Evolutionary conservation across 2,113 vertebrate genomes (phyloP).

Genomic region (Zootoca vivipara): DNA sequence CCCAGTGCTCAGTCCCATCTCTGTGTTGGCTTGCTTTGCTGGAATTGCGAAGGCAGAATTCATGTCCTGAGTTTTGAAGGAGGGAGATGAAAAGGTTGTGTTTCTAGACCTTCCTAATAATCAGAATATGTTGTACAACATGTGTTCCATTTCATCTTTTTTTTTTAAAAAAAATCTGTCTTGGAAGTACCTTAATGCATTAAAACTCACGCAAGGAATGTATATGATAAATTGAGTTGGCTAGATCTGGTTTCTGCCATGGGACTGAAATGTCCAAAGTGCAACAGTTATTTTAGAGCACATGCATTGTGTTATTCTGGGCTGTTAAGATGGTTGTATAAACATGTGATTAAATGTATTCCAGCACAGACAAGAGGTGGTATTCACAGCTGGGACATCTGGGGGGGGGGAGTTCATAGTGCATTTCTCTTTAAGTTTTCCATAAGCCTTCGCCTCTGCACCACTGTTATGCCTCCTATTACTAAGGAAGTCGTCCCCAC

Average conservation of each 20-base stretch:
- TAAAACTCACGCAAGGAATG: not conserved
- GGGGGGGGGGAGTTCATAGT: not conserved
- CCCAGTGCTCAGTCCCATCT: not conserved
- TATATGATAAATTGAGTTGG: not conserved
- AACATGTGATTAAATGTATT: slow-evolving; percentile 24
- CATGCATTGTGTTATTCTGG: not conserved
- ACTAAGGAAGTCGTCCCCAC: slow-evolving; percentile 6
- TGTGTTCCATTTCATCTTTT: not conserved
- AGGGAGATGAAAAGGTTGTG: not conserved
- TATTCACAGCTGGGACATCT: slow-evolving; percentile 36
- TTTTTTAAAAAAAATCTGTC: not conserved
- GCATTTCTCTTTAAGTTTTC: not conserved
- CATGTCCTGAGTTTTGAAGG: not conserved
- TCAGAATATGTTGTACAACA: not conserved
- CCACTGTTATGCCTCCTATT: not conserved
- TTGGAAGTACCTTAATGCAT: not conserved
- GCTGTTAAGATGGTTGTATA: slow-evolving; percentile 48
- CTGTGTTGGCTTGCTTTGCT: not conserved
- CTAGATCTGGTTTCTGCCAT: not conserved
- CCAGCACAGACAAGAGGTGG: slow-evolving; percentile 3
- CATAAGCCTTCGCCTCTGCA: not conserved
- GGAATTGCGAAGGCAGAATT: not conserved
- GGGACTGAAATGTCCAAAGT: slow-evolving; percentile 33
- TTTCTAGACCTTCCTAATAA: not conserved
- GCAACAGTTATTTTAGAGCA: not conserved